phyloP scores from a whole-genome alignment of 2,797 vertebrate genomes.

The Poeciliopsis paucimaculata region DNA sequence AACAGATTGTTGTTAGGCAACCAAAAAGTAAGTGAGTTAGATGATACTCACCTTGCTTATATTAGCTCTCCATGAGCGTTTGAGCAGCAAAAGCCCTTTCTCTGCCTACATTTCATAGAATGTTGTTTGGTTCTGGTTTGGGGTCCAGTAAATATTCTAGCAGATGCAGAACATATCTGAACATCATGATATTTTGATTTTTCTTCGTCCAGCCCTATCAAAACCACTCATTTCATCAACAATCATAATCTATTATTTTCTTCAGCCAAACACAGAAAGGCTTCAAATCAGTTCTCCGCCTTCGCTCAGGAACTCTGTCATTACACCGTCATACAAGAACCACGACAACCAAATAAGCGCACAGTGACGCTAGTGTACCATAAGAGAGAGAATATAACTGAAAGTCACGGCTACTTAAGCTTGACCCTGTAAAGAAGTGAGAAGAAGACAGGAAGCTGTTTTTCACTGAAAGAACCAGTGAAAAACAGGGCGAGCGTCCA shows the following conservation, averaged over 20 bases:
- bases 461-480: conserved; percentile 24
- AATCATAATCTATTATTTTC: conserved; percentile 17
- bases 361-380: conserved; percentile 33
- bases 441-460: conserved; percentile 53
- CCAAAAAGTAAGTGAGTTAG: too few relatives aligned
- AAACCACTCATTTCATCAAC: conserved; percentile 8
- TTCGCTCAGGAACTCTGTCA: conserved; percentile 46
- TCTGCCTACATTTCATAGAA: too few relatives aligned
- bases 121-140: too few relatives aligned
- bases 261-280: conserved; percentile 16
- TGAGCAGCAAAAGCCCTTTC: too few relatives aligned
- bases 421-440: conserved; percentile 53
- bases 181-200: too few relatives aligned
- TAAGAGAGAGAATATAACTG: conserved; percentile 48
- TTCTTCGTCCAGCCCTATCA: neutral
- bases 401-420: conserved; percentile 55
- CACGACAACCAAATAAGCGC: conserved; percentile 37
- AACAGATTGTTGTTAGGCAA: too few relatives aligned
- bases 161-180: too few relatives aligned
- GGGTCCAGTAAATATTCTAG: too few relatives aligned
- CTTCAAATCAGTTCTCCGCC: conserved; percentile 26
- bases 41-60: too few relatives aligned
- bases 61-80: too few relatives aligned
- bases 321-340: conserved; percentile 52
- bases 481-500: conserved; percentile 29